Evolutionary conservation across 2,113 vertebrate genomes (phyloP).

Genomic region (Connochaetes taurinus): DNA sequence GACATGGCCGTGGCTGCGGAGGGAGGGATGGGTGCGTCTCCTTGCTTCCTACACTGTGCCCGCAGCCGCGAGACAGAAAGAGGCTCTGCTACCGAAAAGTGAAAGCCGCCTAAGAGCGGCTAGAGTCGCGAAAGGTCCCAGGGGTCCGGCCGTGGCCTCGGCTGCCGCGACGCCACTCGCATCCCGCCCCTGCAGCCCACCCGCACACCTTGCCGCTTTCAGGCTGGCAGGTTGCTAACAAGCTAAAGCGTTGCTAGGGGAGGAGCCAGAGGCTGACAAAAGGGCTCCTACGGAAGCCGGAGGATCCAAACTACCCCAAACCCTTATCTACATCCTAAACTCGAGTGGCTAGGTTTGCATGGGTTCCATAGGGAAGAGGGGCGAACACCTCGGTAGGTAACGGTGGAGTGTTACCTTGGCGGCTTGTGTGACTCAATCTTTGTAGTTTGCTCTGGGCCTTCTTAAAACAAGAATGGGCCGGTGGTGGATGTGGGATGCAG

Average conservation of each 20-base stretch:
- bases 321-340: fast-evolving
- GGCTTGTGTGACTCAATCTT: not conserved
- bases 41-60: too few species aligned
- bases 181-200: fast-evolving
- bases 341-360: fast-evolving
- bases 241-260: constrained; percentile 71
- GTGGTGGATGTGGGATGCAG: not conserved
- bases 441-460: not conserved
- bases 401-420: not conserved
- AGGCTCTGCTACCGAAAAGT: not conserved
- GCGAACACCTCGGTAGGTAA: fast-evolving
- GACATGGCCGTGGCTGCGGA: not conserved
- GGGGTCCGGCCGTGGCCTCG: not conserved
- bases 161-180: fast-evolving
- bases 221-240: not conserved
- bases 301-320: not conserved
- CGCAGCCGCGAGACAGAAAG: not conserved
- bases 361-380: fast-evolving
- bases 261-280: not conserved
- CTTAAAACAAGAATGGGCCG: not conserved
- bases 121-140: not conserved
- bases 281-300: not conserved
- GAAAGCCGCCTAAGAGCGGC: not conserved
- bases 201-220: fast-evolving
- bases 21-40: fast-evolving